Base-by-base conservation (phyloP, 2,797 vertebrate species). In the Bradypodion pumilum region DNA sequence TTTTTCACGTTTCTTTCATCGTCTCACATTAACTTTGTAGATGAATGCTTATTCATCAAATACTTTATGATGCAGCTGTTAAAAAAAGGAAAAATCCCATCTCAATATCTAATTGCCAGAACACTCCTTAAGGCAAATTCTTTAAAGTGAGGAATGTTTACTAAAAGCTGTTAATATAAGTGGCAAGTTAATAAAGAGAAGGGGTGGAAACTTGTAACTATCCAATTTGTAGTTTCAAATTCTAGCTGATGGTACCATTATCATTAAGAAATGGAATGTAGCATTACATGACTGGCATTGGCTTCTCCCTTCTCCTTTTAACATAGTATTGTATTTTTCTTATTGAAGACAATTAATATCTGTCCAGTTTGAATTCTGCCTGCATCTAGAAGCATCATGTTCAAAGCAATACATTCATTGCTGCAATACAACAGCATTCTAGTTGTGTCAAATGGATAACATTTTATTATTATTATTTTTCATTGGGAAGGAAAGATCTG, bases 41-140 rank as follows among this genome's bases (percentile, higher is more conserved):
- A 74, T 70, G 40, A 65, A 46, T 37, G 35, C 0, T 78, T 88
- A 73, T 21, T 69, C 42, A 85, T 70, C 7, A 82, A 74, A 80
- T 59, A 1, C 78, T 80, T 9, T 23, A 1, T 72, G 42, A 56
- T 85, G 87, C 80, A 2, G 1, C 10, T 76, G 73, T 74, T 62
- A 74, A 62, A 87, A n/a, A 13, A 74, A 62, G 0, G 62, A 42
- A 85, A 90, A 89, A 7, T 29, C 42, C 1, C 0, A 0, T 89
- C 91, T 90, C 91, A 91, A 84, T 83, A 88, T 87, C 90, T 6
- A 87, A 86, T 91, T 86, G 29, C 49, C 82, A 78, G 42, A 0
- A 65, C 6, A 46, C 78, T 87, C 81, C 77, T 91, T 83, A 46
- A 82, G 73, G 79, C 74, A 87, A 90, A 93, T 87, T 0, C 0